These are phyloP conservation scores for Amazona guildingii DNA, from an alignment of 2,113 vertebrate genomes.

Conservation along the genomic window DNA sequence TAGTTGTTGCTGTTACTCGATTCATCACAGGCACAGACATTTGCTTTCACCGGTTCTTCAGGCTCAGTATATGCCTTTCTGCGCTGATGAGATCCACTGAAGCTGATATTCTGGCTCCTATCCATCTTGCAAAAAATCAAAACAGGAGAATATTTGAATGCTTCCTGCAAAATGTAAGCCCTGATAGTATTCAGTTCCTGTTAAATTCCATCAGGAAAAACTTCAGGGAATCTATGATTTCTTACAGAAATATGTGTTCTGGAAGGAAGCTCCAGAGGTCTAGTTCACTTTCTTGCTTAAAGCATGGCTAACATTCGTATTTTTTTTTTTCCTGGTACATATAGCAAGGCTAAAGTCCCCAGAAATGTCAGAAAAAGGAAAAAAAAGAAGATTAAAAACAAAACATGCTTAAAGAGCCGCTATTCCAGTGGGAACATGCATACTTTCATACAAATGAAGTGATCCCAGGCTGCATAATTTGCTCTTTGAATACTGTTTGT, in stretches of 20 bases:
- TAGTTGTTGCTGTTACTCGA: fast-evolving
- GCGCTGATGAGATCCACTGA: neutral
- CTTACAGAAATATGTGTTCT: neutral
- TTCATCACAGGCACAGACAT: neutral
- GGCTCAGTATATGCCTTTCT: neutral
- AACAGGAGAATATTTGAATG: neutral
- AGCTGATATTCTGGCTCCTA: neutral
- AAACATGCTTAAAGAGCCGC: neutral
- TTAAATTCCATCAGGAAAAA: neutral
- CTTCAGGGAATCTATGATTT: neutral
- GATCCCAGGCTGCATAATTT: neutral
- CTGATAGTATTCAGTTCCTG: neutral
- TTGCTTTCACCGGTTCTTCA: neutral
- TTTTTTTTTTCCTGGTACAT: neutral
- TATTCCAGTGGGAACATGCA: neutral
- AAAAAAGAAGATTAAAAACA: neutral
- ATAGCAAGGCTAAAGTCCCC: neutral
- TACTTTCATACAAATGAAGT: neutral
- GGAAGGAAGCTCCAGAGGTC: neutral
- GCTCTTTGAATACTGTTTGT: neutral
- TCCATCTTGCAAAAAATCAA: neutral
- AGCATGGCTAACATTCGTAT: neutral
- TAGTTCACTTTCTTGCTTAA: neutral
- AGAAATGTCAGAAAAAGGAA: neutral
- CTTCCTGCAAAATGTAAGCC: neutral